Evolutionary conservation across 2,888 invertebrate genomes (phyloP).

Genomic region (Apomyelois bistriatella): DNA sequence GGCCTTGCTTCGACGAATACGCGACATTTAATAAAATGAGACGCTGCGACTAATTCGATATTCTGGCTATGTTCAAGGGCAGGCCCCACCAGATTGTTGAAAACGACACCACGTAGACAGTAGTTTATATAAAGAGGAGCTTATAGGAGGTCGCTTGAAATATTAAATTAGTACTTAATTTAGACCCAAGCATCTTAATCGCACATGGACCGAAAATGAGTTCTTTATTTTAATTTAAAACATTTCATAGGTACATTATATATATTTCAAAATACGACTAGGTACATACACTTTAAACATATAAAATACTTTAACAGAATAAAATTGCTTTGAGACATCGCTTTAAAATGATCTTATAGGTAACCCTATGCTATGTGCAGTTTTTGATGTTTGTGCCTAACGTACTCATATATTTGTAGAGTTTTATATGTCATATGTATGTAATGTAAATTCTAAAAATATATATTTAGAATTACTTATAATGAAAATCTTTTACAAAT

Average conservation of each 20-base stretch:
- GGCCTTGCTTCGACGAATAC: not conserved
- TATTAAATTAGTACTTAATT: conserved; percentile 30
- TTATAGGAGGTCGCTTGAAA: conserved; percentile 44
- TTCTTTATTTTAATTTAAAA: not conserved
- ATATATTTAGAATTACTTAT: conserved; percentile 19
- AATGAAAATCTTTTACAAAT: conserved; percentile 8
- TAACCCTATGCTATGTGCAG: conserved; percentile 8
- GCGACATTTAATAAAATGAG: conserved; percentile 7
- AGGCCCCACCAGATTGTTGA: conserved; percentile 22
- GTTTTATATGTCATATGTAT: conserved; percentile 38
- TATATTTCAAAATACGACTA: too few species aligned
- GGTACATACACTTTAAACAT: too few species aligned
- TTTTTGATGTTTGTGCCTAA: conserved; percentile 27
- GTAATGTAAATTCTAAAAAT: conserved; percentile 21
- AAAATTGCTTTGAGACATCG: not conserved
- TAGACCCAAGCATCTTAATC: conserved; percentile 20
- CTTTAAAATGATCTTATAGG: not conserved
- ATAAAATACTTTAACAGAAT: too few species aligned
- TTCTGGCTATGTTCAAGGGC: conserved; percentile 22
- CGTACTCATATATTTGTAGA: conserved; percentile 38
- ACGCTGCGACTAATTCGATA: conserved; percentile 18
- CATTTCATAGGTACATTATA: too few species aligned
- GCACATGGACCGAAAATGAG: conserved; percentile 5
- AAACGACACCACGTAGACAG: conserved; percentile 36
- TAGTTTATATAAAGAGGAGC: conserved; percentile 46